These are phyloP conservation scores for Tenthredo mesomela DNA, from an alignment of 2,888 invertebrate genomes.

Conservation along the genomic window DNA sequence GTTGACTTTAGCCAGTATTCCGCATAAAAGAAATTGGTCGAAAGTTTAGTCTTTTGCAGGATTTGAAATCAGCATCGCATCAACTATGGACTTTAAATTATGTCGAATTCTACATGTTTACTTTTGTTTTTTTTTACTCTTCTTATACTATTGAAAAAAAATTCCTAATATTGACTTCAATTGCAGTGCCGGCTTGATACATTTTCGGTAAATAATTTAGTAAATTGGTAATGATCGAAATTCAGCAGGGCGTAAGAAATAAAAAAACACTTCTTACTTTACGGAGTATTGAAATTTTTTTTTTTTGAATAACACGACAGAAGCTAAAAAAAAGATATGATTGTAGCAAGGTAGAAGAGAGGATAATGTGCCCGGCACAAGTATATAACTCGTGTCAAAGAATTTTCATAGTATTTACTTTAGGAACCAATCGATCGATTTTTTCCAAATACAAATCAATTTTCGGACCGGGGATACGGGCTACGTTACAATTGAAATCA, in stretches of 20 bases:
- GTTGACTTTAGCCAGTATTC: background rate
- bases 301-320: background rate
- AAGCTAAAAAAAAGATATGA: too few relatives aligned
- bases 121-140: background rate
- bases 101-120: background rate
- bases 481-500: too few relatives aligned
- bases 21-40: background rate
- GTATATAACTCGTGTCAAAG: too few relatives aligned
- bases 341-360: background rate
- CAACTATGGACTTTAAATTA: background rate
- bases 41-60: background rate
- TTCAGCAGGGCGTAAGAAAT: background rate
- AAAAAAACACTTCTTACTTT: background rate
- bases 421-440: background rate
- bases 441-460: background rate
- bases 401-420: too few relatives aligned
- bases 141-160: background rate
- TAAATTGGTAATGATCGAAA: constrained; percentile 31
- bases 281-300: background rate
- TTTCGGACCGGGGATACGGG: background rate
- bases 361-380: background rate
- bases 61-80: background rate
- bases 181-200: background rate
- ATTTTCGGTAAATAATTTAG: background rate
- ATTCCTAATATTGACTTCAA: too few relatives aligned